Evolutionary conservation across 1,140 invertebrate species (phyloP).

Genomic region (Potamilus streckersoni): DNA sequence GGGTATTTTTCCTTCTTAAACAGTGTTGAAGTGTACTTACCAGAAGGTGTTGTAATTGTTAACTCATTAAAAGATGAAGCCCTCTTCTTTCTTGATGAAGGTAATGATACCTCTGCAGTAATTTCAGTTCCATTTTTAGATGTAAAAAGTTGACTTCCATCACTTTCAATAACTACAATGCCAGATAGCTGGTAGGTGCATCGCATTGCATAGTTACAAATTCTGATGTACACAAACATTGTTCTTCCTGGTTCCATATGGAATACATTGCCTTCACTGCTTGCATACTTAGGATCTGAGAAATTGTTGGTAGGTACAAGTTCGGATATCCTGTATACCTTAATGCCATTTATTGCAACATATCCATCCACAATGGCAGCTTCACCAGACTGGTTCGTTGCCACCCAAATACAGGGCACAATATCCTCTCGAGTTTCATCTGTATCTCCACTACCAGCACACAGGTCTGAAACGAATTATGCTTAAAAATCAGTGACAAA

Average conservation of each 20-base stretch:
- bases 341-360: background rate
- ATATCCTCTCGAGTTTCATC: slow-evolving; percentile 17
- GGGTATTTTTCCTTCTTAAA: too few species aligned
- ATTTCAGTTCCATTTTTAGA: too few species aligned
- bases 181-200: slow-evolving; percentile 13
- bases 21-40: too few species aligned
- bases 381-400: slow-evolving; percentile 15
- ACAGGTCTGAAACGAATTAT: slow-evolving; percentile 21
- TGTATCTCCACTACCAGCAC: slow-evolving; percentile 10
- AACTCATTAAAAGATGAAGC: too few species aligned
- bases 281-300: background rate
- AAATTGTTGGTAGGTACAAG: slow-evolving; percentile 1
- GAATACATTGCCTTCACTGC: slow-evolving; percentile 7
- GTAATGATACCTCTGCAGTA: too few species aligned
- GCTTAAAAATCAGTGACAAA: too few species aligned
- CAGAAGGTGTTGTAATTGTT: too few species aligned
- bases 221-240: slow-evolving; percentile 15
- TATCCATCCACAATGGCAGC: slow-evolving; percentile 19
- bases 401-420: slow-evolving; percentile 26
- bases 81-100: too few species aligned
- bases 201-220: slow-evolving; percentile 21
- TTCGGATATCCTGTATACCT: slow-evolving; percentile 7
- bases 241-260: slow-evolving; percentile 22
- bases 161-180: slow-evolving; percentile 7
- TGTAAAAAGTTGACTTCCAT: too few species aligned